Evolutionary conservation across 2,888 invertebrate genomes (phyloP).

Genomic region (Euphydryas editha): DNA sequence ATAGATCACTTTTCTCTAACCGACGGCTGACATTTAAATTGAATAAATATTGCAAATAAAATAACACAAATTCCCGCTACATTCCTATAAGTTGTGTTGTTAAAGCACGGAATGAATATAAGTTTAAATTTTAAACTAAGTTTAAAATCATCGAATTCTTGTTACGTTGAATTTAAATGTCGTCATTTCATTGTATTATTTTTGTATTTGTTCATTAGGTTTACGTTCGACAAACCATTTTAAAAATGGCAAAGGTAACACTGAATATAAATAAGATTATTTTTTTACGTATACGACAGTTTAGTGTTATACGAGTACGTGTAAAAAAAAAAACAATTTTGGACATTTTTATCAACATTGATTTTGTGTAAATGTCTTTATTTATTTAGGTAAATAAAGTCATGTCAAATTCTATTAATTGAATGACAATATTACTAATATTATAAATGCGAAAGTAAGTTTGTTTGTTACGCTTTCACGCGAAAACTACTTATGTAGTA

Average conservation of each 20-base stretch:
- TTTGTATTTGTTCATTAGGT: constrained; percentile 49
- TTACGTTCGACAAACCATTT: constrained; percentile 43
- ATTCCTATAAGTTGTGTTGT: constrained; percentile 46
- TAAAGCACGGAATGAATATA: constrained; percentile 29
- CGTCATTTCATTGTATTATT: constrained; percentile 46
- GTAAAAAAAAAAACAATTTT: not conserved
- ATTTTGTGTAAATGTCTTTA: too few species aligned
- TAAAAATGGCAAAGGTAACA: constrained; percentile 43
- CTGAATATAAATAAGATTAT: constrained; percentile 40
- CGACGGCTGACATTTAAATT: too few species aligned
- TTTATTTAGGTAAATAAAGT: too few species aligned
- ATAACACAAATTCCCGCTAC: constrained; percentile 10
- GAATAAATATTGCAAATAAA: not conserved
- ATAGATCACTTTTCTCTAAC: too few species aligned
- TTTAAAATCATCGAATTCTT: constrained; percentile 48
- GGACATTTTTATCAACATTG: too few species aligned
- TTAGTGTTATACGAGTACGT: not conserved
- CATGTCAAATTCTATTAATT: too few species aligned
- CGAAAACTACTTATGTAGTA: too few species aligned
- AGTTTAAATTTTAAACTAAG: constrained; percentile 35
- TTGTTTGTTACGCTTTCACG: too few species aligned
- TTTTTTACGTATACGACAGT: constrained; percentile 18
- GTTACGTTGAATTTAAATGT: constrained; percentile 53
- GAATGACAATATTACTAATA: too few species aligned
- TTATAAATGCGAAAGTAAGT: too few species aligned